These are phyloP conservation scores for Synergus umbraculus DNA, from an alignment of 2,888 invertebrate genomes.

Conservation along the genomic window DNA sequence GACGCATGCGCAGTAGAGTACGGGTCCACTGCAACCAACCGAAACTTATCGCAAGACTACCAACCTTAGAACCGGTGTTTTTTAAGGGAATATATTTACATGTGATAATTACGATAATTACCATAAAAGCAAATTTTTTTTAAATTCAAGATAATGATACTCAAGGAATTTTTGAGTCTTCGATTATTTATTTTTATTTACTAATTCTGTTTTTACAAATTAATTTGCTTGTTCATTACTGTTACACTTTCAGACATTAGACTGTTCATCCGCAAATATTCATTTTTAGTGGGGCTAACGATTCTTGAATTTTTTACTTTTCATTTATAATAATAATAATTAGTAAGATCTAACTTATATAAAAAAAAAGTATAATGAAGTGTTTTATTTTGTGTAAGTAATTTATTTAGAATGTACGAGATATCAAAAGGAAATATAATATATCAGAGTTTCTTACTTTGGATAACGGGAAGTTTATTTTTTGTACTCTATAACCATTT, in stretches of 20 bases:
- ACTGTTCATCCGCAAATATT: background rate
- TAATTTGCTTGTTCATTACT: too few relatives aligned
- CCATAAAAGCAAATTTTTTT: too few relatives aligned
- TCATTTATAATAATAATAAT: too few relatives aligned
- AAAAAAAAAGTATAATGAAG: background rate
- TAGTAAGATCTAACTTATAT: background rate
- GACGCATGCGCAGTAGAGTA: too few relatives aligned
- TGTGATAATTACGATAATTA: too few relatives aligned
- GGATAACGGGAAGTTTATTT: slow-evolving; percentile 23
- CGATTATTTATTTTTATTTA: background rate
- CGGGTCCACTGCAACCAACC: too few relatives aligned
- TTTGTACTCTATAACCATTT: slow-evolving; percentile 24
- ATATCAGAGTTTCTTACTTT: slow-evolving; percentile 17
- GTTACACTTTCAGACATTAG: background rate
- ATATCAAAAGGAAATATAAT: slow-evolving; percentile 27
- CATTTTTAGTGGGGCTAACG: background rate
- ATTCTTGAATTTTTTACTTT: background rate
- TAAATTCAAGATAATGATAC: background rate
- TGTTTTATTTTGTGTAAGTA: slow-evolving; percentile 26
- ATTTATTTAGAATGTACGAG: slow-evolving; percentile 38
- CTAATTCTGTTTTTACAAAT: background rate
- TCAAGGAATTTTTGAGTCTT: background rate
- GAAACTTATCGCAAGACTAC: too few relatives aligned
- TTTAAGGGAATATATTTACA: too few relatives aligned
- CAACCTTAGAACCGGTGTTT: too few relatives aligned